Evolutionary conservation across 2,888 invertebrate genomes (phyloP), one percentile per base, ranked within the genome.

Genomic region (Rhyacophila evoluta): DNA sequence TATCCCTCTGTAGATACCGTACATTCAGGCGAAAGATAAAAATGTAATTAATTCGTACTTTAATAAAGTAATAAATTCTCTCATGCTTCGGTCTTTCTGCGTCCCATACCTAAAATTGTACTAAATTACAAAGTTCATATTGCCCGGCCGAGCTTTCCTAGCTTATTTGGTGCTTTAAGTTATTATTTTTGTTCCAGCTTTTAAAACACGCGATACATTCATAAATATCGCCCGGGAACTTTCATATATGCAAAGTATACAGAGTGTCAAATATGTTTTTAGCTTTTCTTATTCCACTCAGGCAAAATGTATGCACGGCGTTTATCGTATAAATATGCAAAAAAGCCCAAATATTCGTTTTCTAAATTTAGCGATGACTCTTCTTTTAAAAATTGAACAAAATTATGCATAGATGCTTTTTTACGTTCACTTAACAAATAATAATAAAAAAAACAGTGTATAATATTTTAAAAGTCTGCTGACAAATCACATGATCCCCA

Each of bases 71-170:
- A 75, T 75, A 75, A 75, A 75, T 75, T 75, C 55, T 39, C 70
- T 71, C 70, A 33, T 38, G 55, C 55, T 55, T 55, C 55, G 55
- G 19, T 55, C 55, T 55, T 55, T 55, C 55, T 55, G 75, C 75
- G 75, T 68, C 37, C 75, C 75, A 69, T 70, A 70, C 55, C 71
- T 75, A 28, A 70, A 75, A 75, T 75, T 70, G 75, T 71, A 75
- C 70, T 75, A 75, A 75, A 75, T 75, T 75, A 75, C 75, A 75
- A 75, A 75, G 75, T 75, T 75, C 75, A 75, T 75, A 75, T 75
- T 75, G 75, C 75, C 36, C 2, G 73, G 55, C 19, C 33, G 69
- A 69, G 69, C 69, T 29, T 33, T 69, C n/a, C 69, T 28, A 15
- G 28, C 29, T 28, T 69, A 69, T 69, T 69, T 69, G 69, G 28